Percentiles rank a stretch among this genome's conserved stretches.
Evolutionary conservation across 2,797 vertebrate genomes (phyloP).

Genomic region (Phaenicophaeus curvirostris): DNA sequence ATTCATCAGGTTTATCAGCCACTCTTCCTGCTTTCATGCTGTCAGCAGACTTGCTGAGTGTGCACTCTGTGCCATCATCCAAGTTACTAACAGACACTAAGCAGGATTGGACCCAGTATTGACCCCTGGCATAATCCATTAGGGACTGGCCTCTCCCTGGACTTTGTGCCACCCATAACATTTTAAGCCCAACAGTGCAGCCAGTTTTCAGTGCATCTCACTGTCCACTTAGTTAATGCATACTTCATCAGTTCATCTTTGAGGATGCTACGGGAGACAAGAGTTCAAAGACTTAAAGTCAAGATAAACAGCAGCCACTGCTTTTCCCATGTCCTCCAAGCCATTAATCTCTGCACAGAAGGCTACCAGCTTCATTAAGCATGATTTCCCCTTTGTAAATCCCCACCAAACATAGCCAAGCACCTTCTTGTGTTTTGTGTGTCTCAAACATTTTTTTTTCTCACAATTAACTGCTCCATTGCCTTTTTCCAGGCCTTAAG

Average conservation of each 20-base stretch:
- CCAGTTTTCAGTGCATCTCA: neutral
- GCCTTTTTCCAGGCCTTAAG: neutral
- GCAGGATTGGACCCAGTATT: accelerated
- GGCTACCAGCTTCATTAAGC: neutral
- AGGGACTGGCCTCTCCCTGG: neutral
- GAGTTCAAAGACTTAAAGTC: neutral
- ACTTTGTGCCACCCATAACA: too few relatives aligned
- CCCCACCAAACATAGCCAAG: neutral
- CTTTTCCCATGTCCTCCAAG: neutral
- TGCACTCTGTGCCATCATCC: neutral
- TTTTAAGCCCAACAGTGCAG: neutral
- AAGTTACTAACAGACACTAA: neutral
- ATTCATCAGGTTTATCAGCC: neutral
- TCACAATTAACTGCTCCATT: neutral
- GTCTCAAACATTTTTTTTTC: neutral
- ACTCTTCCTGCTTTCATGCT: neutral
- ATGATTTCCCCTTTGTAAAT: neutral
- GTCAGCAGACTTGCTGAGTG: neutral
- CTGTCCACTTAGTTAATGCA: neutral
- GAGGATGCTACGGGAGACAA: neutral
- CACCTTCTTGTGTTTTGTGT: neutral
- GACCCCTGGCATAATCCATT: neutral
- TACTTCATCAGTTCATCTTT: neutral
- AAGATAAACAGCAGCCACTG: neutral
- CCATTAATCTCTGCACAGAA: neutral